Evolutionary conservation across 2,797 vertebrate genomes (phyloP).

Genomic region (Aulostomus chinensis): DNA sequence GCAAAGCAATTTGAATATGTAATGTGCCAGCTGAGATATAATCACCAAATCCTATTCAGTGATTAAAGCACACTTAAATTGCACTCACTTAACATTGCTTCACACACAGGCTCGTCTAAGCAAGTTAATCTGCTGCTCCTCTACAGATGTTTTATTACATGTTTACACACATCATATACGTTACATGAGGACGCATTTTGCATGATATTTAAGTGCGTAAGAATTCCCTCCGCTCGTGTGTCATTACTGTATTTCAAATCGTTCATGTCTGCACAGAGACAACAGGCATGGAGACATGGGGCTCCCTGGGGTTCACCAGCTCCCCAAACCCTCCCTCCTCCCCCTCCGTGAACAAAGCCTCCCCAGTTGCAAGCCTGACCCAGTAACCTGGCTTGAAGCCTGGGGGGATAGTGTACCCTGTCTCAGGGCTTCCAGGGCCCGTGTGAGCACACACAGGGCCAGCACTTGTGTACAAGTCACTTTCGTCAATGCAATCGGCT

Average conservation of each 20-base stretch:
- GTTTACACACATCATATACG: constrained; percentile 26
- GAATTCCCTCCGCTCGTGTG: constrained; percentile 36
- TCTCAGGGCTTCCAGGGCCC: constrained; percentile 57
- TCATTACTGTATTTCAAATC: constrained; percentile 56
- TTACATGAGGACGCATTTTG: no score
- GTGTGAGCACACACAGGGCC: constrained; percentile 59
- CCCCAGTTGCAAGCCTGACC: constrained; percentile 80
- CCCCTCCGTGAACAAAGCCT: constrained; percentile 74
- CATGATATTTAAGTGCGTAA: no score
- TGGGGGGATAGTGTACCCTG: constrained; percentile 68
- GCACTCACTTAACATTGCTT: constrained; percentile 62
- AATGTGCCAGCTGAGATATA: constrained; percentile 75
- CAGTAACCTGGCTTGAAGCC: constrained; percentile 81
- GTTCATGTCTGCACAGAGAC: constrained; percentile 74
- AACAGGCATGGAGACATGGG: constrained; percentile 67
- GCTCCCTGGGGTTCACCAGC: constrained; percentile 69
- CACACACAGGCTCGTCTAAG: constrained; percentile 30
- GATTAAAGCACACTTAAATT: constrained; percentile 75
- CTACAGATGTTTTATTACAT: constrained; percentile 29
- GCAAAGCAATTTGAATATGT: constrained; percentile 82
- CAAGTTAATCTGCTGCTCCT: constrained; percentile 42
- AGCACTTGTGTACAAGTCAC: constrained; percentile 72
- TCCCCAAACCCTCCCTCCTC: constrained; percentile 60
- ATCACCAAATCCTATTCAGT: constrained; percentile 75
- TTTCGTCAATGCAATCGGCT: constrained; percentile 71